phyloP scores from a whole-genome alignment of 2,797 vertebrate genomes.

The Anguilla anguilla region DNA sequence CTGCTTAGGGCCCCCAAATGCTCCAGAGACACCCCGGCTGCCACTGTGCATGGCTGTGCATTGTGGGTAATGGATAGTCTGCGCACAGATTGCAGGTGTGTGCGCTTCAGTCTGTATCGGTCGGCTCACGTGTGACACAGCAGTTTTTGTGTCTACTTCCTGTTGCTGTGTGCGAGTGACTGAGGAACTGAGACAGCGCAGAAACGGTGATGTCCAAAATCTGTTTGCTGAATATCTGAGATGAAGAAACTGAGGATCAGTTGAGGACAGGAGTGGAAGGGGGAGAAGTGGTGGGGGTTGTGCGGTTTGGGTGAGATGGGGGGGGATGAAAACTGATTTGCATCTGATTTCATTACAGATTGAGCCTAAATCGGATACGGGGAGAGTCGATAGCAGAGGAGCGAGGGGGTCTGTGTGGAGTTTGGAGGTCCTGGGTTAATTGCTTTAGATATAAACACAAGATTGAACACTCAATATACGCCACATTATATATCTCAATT shows the following conservation, averaged over 20 bases:
- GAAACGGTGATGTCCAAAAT: background rate
- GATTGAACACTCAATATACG: background rate
- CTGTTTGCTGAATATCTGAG: background rate
- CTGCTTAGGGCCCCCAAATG: too few species aligned
- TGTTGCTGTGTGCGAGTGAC: background rate
- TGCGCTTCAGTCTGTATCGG: background rate
- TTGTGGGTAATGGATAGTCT: background rate
- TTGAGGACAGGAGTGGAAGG: background rate
- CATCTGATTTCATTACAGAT: background rate
- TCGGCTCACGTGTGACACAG: background rate
- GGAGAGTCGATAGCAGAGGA: background rate
- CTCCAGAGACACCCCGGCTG: background rate
- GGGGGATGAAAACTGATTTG: background rate
- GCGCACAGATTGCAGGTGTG: background rate
- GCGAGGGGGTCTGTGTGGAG: background rate
- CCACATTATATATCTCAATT: slow-evolving; percentile 23
- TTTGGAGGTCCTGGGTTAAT: background rate
- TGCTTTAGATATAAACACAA: slow-evolving; percentile 1
- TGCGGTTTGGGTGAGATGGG: too few species aligned
- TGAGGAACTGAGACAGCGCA: background rate
- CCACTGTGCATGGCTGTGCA: background rate
- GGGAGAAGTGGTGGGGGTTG: too few species aligned
- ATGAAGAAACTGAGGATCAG: background rate
- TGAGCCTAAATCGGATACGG: background rate
- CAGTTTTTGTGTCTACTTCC: background rate